A percentile compares a stretch with the other conserved stretches of the same genome.
Evolutionary conservation across 1,140 invertebrate genomes (phyloP).

Genomic region (Drosophila gunungcola): DNA sequence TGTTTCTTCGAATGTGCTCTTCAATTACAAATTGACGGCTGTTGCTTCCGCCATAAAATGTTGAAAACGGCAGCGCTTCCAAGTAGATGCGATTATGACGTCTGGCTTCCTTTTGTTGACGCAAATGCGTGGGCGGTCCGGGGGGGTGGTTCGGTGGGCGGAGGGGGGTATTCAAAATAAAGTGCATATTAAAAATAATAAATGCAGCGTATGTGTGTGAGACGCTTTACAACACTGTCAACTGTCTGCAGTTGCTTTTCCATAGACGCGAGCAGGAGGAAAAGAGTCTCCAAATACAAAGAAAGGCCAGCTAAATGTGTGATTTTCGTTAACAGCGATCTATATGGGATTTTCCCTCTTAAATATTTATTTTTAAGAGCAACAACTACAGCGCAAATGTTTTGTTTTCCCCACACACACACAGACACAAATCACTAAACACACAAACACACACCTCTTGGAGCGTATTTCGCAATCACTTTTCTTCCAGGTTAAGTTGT

Average conservation of each 20-base stretch:
- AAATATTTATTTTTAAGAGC: conserved; percentile 1
- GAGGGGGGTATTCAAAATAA: conserved; percentile 42
- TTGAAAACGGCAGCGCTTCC: conserved; percentile 23
- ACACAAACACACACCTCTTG: conserved; percentile 24
- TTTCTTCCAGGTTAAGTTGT: conserved; percentile 30
- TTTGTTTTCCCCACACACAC: conserved; percentile 19
- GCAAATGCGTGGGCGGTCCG: conserved; percentile 22
- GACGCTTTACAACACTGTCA: conserved; percentile 61
- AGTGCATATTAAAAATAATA: conserved; percentile 61
- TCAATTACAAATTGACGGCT: conserved; percentile 14
- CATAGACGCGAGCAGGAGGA: not conserved
- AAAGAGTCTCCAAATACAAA: conserved; percentile 21
- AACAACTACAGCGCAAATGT: conserved; percentile 10
- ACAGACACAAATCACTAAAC: not conserved
- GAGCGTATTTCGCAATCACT: conserved; percentile 73
- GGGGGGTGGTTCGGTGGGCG: conserved; percentile 9
- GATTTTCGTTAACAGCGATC: not conserved
- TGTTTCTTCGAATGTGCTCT: conserved; percentile 4
- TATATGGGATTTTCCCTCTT: not conserved
- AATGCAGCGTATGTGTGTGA: conserved; percentile 31
- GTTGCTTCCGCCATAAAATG: conserved; percentile 63
- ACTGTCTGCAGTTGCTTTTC: conserved; percentile 40
- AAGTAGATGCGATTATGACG: conserved; percentile 51
- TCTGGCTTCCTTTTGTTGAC: conserved; percentile 45
- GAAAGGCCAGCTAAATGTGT: conserved; percentile 26